phyloP scores from a whole-genome alignment of 1,140 invertebrate genomes.

The Drosophila santomea region DNA sequence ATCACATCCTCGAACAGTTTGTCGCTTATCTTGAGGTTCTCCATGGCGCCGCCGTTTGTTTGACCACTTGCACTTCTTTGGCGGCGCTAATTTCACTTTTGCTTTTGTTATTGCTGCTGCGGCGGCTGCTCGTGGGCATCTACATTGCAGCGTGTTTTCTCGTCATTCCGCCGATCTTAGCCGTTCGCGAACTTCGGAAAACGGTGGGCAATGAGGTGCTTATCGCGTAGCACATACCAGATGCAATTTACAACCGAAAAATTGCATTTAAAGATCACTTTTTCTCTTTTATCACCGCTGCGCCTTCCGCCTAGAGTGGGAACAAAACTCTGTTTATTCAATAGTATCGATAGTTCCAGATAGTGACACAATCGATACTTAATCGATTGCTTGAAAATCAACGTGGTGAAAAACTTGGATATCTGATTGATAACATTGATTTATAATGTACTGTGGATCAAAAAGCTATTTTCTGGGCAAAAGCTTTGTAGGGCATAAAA shows the following conservation, averaged over 20 bases:
- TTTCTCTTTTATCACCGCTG: slow-evolving; percentile 24
- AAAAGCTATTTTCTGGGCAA: neutral
- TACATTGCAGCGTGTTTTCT: slow-evolving; percentile 29
- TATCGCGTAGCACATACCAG: slow-evolving; percentile 4
- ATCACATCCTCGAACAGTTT: slow-evolving; percentile 78
- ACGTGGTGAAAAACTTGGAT: neutral
- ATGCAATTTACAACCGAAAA: slow-evolving; percentile 7
- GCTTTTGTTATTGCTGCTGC: slow-evolving; percentile 69
- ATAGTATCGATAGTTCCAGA: neutral
- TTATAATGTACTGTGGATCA: neutral
- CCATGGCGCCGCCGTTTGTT: slow-evolving; percentile 38
- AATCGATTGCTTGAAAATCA: neutral
- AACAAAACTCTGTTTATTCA: neutral
- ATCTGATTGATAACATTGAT: neutral
- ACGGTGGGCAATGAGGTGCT: neutral
- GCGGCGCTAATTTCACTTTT: slow-evolving; percentile 69
- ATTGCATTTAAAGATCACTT: slow-evolving; percentile 14
- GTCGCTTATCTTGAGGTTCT: slow-evolving; percentile 76
- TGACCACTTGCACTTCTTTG: slow-evolving; percentile 31
- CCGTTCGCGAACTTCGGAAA: neutral
- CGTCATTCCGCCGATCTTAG: neutral
- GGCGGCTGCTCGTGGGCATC: slow-evolving; percentile 54
- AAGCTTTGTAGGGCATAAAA: neutral
- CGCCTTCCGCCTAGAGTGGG: neutral
- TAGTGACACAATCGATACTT: neutral